Base-by-base conservation (phyloP, 2,888 invertebrate species). In the Parasteatoda lunata region DNA sequence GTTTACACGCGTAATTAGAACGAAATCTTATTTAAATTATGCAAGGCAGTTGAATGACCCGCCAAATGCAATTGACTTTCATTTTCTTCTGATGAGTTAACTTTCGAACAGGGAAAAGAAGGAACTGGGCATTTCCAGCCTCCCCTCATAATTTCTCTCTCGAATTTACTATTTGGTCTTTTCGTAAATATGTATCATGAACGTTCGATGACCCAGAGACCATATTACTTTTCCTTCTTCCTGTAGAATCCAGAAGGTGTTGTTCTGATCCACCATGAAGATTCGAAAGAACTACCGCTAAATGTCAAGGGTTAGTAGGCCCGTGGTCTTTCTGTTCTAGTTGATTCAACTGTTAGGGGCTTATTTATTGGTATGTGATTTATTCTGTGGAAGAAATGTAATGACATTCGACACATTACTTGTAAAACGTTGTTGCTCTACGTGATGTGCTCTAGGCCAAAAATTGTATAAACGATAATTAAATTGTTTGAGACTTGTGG, bases 291-390 rank as follows among this genome's bases (percentile, higher is more conserved):
- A 11, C 68, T 72, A 65, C 13, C 3, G 8, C 9, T 66, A 69
- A 48, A 52, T 69, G 81, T 81, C 81, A 81, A 59, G 59, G 81
- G 81, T 81, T 75, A 81, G 66, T 81, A 81, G 81, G 81, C 81
- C 81, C 75, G 52, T 48, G 65, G 77, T 51, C 69, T 65, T 77
- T 64, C 70, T 52, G 59, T 71, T 71, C 70, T 64, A 71, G 69
- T 59, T 78, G 78, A 47, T n/a, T n/a, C n/a, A n/a, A n/a, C n/a
- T 70, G 54, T 77, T 76, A 49, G n/a, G 69, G 6, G 6, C 65
- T 8, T 48, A 52, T 64, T 66, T 65, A 73, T 80, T 80, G 80
- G 66, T 72, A 80, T 52, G 4, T 47, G 69, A n/a, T 59, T 59
- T 59, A 59, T 59, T 59, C 59, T 59, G 5, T 59, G 59, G 8